Conservation (phyloP, 2,113 vertebrate genomes). For the sheep (Ovis aries) region DNA sequence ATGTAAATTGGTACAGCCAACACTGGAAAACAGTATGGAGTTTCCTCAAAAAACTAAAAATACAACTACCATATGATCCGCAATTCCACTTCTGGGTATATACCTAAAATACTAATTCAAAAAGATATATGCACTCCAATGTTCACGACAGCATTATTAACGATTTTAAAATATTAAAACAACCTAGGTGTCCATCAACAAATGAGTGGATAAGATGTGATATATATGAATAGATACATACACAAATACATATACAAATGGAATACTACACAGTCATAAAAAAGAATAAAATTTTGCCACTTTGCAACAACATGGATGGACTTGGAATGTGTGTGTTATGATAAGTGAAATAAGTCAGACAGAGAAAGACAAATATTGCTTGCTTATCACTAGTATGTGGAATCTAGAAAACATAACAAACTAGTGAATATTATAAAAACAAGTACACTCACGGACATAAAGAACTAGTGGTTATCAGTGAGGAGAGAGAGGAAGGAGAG, state of each 20-base stretch:
- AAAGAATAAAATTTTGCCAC: not conserved
- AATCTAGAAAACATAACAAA: not conserved
- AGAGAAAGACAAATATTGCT: not conserved
- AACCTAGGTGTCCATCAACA: not conserved
- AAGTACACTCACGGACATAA: not conserved
- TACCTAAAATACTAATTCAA: not conserved
- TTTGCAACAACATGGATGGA: not conserved
- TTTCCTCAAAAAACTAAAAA: not conserved
- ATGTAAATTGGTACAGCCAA: not conserved
- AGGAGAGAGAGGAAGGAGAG: not conserved
- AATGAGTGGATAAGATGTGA: not conserved
- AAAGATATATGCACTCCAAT: not conserved
- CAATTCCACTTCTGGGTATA: not conserved
- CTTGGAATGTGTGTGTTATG: not conserved
- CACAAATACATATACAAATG: not conserved
- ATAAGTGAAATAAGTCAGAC: not conserved
- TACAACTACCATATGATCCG: not conserved
- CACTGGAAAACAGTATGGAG: not conserved
- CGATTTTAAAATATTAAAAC: not conserved
- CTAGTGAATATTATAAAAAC: not conserved
- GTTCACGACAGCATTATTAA: not conserved
- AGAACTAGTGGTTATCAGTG: not conserved
- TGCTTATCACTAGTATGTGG: not conserved
- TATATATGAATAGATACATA: not conserved
- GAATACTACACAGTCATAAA: not conserved